Percentiles rank a stretch among this genome's conserved stretches.
Conservation (phyloP, 2,797 vertebrate genomes). For the Scyliorhinus canicula region DNA sequence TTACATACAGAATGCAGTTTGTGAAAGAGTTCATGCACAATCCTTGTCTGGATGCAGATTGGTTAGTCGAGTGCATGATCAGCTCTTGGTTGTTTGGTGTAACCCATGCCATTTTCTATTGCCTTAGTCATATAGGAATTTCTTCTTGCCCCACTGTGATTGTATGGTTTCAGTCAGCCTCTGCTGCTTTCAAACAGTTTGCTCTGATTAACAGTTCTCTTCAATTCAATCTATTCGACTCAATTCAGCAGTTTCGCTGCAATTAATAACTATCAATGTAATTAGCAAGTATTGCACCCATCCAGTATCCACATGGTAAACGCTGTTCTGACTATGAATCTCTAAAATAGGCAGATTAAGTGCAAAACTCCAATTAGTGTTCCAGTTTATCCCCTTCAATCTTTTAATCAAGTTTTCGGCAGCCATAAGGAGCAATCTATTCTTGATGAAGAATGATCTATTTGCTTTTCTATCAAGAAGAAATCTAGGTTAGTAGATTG, state of each 20-base stretch:
- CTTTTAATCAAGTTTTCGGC: too few species aligned
- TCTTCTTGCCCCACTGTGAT: not conserved
- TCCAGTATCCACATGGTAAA: too few species aligned
- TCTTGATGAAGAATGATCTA: too few species aligned
- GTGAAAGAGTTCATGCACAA: not conserved
- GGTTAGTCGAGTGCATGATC: not conserved
- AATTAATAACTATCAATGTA: not conserved
- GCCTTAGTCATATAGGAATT: not conserved
- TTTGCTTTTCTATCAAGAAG: too few species aligned
- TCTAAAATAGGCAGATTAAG: too few species aligned
- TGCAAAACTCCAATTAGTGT: too few species aligned
- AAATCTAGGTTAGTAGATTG: too few species aligned
- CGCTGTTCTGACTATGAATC: too few species aligned
- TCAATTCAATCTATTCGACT: not conserved
- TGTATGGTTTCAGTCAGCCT: not conserved
- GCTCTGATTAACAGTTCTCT: not conserved
- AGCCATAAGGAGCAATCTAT: too few species aligned
- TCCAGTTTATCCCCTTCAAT: too few species aligned
- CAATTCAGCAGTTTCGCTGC: not conserved
- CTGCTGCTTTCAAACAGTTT: not conserved
- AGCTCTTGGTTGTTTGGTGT: not conserved
- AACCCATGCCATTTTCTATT: not conserved
- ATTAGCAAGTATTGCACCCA: too few species aligned
- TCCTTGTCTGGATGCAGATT: not conserved
- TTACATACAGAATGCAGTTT: not conserved